These are phyloP conservation scores for Myathropa florea DNA, from an alignment of 2,888 invertebrate genomes.

Conservation along the genomic window DNA sequence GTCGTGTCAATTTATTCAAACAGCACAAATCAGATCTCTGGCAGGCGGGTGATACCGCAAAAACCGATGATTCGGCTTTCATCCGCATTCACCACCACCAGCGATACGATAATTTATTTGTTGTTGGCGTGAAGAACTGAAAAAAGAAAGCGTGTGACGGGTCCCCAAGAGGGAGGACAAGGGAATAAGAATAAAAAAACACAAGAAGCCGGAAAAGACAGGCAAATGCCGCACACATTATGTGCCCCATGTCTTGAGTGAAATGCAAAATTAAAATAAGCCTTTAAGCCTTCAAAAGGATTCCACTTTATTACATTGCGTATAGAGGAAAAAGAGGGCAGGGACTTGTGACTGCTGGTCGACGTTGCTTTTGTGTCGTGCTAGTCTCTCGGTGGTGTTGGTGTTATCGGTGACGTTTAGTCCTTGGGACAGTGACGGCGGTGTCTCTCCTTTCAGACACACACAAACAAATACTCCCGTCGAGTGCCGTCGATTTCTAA, in stretches of 20 bases:
- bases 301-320: constrained; percentile 64
- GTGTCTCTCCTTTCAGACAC: neutral
- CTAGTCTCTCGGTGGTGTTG: neutral
- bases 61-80: constrained; percentile 8
- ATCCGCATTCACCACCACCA: constrained; percentile 2
- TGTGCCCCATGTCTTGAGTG: constrained; percentile 52
- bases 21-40: constrained; percentile 39
- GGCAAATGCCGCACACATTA: constrained; percentile 46
- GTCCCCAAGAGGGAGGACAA: neutral
- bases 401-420: constrained; percentile 34
- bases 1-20: constrained; percentile 53
- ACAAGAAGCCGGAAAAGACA: constrained; percentile 19
- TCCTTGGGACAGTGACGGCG: constrained; percentile 39
- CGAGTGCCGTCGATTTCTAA: constrained; percentile 67
- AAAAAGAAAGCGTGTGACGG: neutral
- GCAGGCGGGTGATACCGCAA: constrained; percentile 27
- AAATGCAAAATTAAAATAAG: constrained; percentile 68
- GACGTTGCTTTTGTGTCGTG: neutral
- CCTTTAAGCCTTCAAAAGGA: constrained; percentile 65
- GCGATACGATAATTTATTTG: constrained; percentile 31
- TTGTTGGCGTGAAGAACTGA: constrained; percentile 29
- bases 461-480: neutral
- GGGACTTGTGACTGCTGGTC: constrained; percentile 32
- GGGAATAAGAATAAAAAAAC: constrained; percentile 10
- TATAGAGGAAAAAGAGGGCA: constrained; percentile 7